phyloP scores from a whole-genome alignment of 1,140 invertebrate genomes.

The Hycleus phaleratus region DNA sequence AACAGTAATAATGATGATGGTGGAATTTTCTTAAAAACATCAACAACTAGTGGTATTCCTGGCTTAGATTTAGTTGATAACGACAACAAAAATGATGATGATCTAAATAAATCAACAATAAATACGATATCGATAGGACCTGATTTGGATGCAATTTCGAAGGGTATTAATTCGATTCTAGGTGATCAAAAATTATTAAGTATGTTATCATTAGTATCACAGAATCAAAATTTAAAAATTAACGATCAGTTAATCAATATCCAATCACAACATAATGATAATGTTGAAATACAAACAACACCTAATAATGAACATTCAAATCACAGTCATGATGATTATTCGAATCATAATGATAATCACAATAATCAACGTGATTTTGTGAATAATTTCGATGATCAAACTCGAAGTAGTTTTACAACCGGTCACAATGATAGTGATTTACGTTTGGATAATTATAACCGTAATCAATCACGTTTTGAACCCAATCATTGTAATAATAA shows the following conservation, averaged over 20 bases:
- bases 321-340: conserved; percentile 20
- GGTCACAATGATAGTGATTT: conserved; percentile 21
- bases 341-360: conserved; percentile 11
- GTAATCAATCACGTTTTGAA: conserved; percentile 6
- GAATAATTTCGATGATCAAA: conserved; percentile 35
- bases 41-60: conserved; percentile 45
- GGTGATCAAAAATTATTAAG: conserved; percentile 52
- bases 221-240: conserved; percentile 24
- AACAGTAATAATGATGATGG: conserved; percentile 5
- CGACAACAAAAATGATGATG: conserved; percentile 29
- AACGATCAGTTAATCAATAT: conserved; percentile 1
- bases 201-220: conserved; percentile 47
- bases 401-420: conserved; percentile 31
- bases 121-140: conserved; percentile 40
- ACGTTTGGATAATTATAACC: conserved; percentile 5
- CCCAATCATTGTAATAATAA: background rate
- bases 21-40: conserved; percentile 21
- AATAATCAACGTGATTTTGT: conserved; percentile 19
- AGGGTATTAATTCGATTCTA: conserved; percentile 51
- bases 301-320: conserved; percentile 20
- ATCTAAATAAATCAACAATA: conserved; percentile 22
- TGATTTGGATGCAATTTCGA: conserved; percentile 50
- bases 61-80: conserved; percentile 54
- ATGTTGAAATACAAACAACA: background rate
- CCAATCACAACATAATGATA: background rate